A percentile compares a stretch with the other conserved stretches of the same genome.
phyloP scores from a whole-genome alignment of 2,797 vertebrate species.

The Mus spretus region DNA sequence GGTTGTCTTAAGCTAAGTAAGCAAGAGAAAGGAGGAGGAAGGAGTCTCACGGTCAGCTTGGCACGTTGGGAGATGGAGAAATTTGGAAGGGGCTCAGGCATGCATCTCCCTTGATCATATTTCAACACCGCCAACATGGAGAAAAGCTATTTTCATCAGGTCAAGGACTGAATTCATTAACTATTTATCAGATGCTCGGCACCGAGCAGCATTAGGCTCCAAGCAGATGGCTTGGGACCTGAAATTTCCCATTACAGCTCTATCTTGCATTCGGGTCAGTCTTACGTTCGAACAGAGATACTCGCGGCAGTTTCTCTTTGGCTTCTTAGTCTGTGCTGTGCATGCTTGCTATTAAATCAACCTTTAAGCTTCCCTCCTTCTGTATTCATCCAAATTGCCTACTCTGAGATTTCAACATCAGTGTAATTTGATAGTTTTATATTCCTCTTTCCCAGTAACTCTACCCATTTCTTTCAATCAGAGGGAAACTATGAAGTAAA shows the following conservation, averaged over 20 bases:
- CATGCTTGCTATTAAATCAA: neutral
- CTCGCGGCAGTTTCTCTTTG: neutral
- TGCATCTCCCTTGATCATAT: neutral
- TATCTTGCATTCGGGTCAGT: conserved; percentile 3
- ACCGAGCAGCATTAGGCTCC: neutral
- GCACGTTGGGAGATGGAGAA: neutral
- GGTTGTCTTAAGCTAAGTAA: neutral
- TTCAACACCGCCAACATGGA: neutral
- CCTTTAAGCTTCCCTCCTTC: neutral
- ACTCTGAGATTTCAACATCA: neutral
- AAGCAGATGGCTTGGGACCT: conserved; percentile 55
- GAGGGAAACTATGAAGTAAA: neutral
- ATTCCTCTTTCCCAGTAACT: neutral
- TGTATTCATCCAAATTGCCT: neutral
- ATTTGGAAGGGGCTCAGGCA: conserved; percentile 16
- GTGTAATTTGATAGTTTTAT: neutral
- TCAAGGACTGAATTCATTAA: conserved; percentile 68
- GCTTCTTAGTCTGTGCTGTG: neutral
- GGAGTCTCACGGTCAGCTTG: neutral
- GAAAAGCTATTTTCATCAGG: conserved; percentile 65
- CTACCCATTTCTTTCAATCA: neutral
- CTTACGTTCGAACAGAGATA: neutral
- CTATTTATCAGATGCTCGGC: conserved; percentile 68
- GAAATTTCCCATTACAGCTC: neutral
- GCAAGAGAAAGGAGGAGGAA: neutral